Percentiles rank a stretch among this genome's conserved stretches.
Evolutionary conservation across 1,140 invertebrate species (phyloP).

Genomic region (Ladona fulva): DNA sequence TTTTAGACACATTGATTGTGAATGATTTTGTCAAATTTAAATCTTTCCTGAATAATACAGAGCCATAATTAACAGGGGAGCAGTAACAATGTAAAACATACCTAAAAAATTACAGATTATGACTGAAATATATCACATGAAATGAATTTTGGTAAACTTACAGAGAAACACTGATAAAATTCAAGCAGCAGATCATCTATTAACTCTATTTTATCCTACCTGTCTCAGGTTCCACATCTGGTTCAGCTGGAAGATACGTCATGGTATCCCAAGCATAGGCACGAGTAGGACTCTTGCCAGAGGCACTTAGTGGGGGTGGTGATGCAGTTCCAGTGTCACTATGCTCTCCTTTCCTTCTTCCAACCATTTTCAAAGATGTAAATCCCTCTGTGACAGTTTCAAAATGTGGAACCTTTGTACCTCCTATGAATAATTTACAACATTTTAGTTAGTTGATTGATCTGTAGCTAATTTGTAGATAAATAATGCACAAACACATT

Average conservation of each 20-base stretch:
- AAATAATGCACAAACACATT: constrained; percentile 21
- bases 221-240: constrained; percentile 29
- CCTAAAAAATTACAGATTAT: no score
- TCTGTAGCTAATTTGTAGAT: neutral
- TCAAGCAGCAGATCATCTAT: no score
- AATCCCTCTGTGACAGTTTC: constrained; percentile 57
- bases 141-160: no score
- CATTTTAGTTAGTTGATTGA: neutral
- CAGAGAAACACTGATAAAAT: no score
- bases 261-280: constrained; percentile 51
- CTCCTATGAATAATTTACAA: constrained; percentile 33
- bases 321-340: constrained; percentile 25
- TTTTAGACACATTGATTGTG: no score
- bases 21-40: no score
- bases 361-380: constrained; percentile 59
- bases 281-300: constrained; percentile 50
- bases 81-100: no score
- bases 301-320: constrained; percentile 35
- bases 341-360: constrained; percentile 36
- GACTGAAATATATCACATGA: no score
- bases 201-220: constrained; percentile 17
- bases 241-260: constrained; percentile 40
- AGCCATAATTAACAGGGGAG: no score
- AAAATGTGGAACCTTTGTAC: constrained; percentile 51
- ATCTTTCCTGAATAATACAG: no score